Evolutionary conservation across 2,888 invertebrate genomes (phyloP).

Genomic region (Drosophila buzzatii): DNA sequence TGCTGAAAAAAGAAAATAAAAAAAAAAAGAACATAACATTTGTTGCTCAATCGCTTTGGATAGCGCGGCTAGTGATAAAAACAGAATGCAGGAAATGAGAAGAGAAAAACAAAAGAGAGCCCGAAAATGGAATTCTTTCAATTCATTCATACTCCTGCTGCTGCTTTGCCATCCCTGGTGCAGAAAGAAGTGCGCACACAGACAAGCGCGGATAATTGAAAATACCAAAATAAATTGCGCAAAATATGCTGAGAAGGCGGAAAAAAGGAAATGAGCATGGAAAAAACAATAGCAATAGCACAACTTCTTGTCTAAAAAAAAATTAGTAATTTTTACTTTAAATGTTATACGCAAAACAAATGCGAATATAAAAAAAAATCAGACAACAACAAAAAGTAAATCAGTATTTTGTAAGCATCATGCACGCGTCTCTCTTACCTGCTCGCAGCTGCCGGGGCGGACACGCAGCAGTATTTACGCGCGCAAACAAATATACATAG

Average conservation of each 20-base stretch:
- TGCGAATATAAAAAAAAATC: conserved; percentile 18
- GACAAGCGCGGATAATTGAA: conserved; percentile 61
- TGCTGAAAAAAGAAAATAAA: conserved; percentile 25
- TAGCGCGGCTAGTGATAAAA: conserved; percentile 23
- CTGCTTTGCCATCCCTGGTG: conserved; percentile 54
- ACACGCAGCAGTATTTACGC: conserved; percentile 68
- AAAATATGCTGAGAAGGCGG: conserved; percentile 43
- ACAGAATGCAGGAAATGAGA: conserved; percentile 30
- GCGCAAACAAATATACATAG: conserved; percentile 64
- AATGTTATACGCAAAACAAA: conserved; percentile 24
- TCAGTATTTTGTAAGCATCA: conserved; percentile 35
- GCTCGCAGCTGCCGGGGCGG: conserved; percentile 61
- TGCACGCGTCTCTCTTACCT: conserved; percentile 70
- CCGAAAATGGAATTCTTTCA: conserved; percentile 16
- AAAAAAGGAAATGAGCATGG: conserved; percentile 2
- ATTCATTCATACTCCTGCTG: not conserved
- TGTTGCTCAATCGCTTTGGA: conserved; percentile 12
- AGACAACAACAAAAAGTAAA: conserved; percentile 13
- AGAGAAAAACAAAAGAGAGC: conserved; percentile 17
- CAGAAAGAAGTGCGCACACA: conserved; percentile 42
- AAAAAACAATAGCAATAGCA: conserved; percentile 20
- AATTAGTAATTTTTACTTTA: conserved; percentile 48
- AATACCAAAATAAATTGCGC: conserved; percentile 70
- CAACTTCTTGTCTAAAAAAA: conserved; percentile 66
- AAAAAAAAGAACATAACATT: conserved; percentile 11